Evolutionary conservation across 1,140 invertebrate genomes (phyloP).

Genomic region (Tetramorium alpestre): DNA sequence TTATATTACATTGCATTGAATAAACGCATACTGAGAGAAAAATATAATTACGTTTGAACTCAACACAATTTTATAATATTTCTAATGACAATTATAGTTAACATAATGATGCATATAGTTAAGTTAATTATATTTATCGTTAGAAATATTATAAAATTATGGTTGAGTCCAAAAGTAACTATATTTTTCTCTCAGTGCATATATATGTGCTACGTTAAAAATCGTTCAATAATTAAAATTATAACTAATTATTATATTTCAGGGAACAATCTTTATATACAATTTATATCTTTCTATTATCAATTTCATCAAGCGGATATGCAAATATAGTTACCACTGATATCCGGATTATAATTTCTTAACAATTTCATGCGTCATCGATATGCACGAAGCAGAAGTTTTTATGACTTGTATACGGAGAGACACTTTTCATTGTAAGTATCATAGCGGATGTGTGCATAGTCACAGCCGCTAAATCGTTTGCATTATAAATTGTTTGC

Average conservation of each 20-base stretch:
- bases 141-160: too few species aligned
- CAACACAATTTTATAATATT: too few species aligned
- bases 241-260: constrained; percentile 2
- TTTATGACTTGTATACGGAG: constrained; percentile 8
- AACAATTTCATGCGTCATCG: neutral
- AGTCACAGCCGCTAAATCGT: neutral
- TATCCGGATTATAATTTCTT: neutral
- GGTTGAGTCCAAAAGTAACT: too few species aligned
- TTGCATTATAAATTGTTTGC: constrained; percentile 29
- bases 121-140: too few species aligned
- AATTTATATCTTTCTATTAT: neutral
- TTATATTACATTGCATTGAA: neutral
- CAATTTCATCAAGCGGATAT: neutral
- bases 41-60: too few species aligned
- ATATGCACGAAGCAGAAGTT: neutral
- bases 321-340: neutral
- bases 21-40: neutral
- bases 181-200: too few species aligned
- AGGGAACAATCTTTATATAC: neutral
- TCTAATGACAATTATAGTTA: too few species aligned
- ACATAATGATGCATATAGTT: too few species aligned
- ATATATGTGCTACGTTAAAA: neutral
- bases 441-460: neutral
- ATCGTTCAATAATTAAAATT: neutral
- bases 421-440: constrained; percentile 32